Conservation (phyloP, 2,888 invertebrate genomes). For the Pyrrhosoma nymphula region DNA sequence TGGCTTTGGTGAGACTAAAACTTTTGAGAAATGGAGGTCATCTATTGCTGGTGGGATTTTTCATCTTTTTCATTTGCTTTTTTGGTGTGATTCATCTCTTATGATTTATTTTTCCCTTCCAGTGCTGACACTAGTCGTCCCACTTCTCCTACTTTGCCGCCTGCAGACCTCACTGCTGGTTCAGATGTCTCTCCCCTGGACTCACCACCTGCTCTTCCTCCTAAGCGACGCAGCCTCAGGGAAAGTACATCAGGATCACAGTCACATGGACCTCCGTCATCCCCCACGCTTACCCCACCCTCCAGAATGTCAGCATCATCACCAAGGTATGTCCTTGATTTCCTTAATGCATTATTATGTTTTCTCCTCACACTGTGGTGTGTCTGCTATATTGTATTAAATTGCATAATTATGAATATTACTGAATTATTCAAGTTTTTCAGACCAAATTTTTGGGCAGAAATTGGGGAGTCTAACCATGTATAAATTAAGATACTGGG, state of each 20-base stretch:
- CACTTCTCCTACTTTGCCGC: slow-evolving; percentile 17
- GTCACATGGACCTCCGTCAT: slow-evolving; percentile 75
- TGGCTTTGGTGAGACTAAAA: too few relatives aligned
- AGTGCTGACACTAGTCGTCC: slow-evolving; percentile 12
- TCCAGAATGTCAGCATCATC: slow-evolving; percentile 74
- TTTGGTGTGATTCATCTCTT: not conserved
- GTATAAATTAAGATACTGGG: too few relatives aligned
- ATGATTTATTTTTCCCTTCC: not conserved
- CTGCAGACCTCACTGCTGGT: not conserved
- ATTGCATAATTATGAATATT: too few relatives aligned
- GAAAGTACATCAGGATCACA: slow-evolving; percentile 72
- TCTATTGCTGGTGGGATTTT: too few relatives aligned
- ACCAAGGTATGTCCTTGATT: slow-evolving; percentile 68
- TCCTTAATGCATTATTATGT: slow-evolving; percentile 65
- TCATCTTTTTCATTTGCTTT: too few relatives aligned
- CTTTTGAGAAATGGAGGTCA: too few relatives aligned
- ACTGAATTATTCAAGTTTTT: too few relatives aligned
- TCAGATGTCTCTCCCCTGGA: not conserved
- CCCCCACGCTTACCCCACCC: slow-evolving; percentile 79
- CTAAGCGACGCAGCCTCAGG: slow-evolving; percentile 80
- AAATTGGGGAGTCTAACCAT: too few relatives aligned
- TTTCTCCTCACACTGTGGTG: not conserved
- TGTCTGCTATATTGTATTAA: too few relatives aligned
- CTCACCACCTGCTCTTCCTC: slow-evolving; percentile 82
- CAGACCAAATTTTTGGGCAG: too few relatives aligned